Conservation (phyloP, 2,888 invertebrate genomes). For the Chrysolina haemoptera region DNA sequence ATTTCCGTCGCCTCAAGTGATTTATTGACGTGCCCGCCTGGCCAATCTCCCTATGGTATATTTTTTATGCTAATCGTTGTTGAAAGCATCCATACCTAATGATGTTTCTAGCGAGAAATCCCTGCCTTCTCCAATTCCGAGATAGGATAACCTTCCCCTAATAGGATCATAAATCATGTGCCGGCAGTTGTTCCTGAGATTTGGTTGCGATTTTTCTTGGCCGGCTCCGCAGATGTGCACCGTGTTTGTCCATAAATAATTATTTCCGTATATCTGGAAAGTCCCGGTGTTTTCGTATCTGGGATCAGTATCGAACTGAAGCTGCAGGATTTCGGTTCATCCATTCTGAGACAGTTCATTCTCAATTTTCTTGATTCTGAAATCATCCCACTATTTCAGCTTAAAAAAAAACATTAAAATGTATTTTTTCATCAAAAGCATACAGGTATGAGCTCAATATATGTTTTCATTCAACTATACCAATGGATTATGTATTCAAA, state of each 20-base stretch:
- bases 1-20: conserved; percentile 2
- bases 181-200: conserved; percentile 44
- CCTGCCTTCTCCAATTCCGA: conserved; percentile 34
- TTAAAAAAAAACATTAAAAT: too few species aligned
- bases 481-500: too few species aligned
- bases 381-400: too few species aligned
- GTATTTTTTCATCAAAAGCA: too few species aligned
- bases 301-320: neutral
- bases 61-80: conserved; percentile 39
- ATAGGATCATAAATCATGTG: conserved; percentile 41
- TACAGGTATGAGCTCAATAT: too few species aligned
- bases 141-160: conserved; percentile 42
- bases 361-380: too few species aligned
- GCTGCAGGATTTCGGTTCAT: too few species aligned
- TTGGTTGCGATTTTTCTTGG: conserved; percentile 38
- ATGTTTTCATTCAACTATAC: too few species aligned
- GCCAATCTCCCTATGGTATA: conserved; percentile 33
- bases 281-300: neutral
- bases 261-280: neutral
- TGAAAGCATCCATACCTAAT: conserved; percentile 35
- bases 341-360: too few species aligned
- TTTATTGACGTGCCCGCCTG: conserved; percentile 33
- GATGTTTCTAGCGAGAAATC: conserved; percentile 31
- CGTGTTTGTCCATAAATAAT: conserved; percentile 15
- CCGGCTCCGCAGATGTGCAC: conserved; percentile 9